Conservation (phyloP, 2,113 vertebrate species). For the Apteryx owenii region DNA sequence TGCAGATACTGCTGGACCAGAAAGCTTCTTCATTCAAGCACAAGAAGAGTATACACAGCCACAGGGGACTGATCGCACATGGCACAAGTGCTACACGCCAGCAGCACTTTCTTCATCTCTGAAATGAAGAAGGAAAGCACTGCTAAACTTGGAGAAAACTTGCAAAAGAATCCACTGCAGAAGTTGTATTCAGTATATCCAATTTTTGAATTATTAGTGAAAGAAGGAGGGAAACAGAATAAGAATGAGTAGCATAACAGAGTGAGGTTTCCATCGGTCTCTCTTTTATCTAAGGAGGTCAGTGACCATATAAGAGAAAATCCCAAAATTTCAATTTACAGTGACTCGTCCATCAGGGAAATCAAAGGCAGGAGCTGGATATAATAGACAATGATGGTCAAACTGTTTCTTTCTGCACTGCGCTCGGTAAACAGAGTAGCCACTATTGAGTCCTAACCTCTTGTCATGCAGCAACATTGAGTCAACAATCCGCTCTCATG, state of each 20-base stretch:
- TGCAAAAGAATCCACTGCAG: not conserved
- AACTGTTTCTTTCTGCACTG: slow-evolving; percentile 44
- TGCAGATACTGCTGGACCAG: not conserved
- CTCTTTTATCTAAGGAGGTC: slow-evolving; percentile 7
- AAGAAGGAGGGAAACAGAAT: not conserved
- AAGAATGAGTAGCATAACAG: not conserved
- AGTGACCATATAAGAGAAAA: slow-evolving; percentile 6
- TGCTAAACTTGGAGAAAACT: not conserved
- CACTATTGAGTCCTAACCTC: slow-evolving; percentile 65
- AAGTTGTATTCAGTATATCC: not conserved
- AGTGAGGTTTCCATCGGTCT: not conserved
- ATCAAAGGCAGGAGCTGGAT: slow-evolving; percentile 36
- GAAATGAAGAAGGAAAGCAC: not conserved
- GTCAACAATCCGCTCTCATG: slow-evolving; percentile 73
- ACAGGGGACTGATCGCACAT: not conserved
- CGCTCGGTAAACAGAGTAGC: slow-evolving; percentile 54
- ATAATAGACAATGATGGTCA: not conserved
- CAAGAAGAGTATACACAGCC: accelerated
- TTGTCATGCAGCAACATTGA: slow-evolving; percentile 69
- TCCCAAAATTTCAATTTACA: not conserved
- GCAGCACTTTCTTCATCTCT: not conserved
- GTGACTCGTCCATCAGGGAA: not conserved
- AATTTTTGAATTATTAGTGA: not conserved
- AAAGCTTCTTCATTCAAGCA: not conserved
- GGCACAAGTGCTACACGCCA: not conserved